Base-by-base conservation (phyloP, 2,113 vertebrate species). In the Aegithalos caudatus region DNA sequence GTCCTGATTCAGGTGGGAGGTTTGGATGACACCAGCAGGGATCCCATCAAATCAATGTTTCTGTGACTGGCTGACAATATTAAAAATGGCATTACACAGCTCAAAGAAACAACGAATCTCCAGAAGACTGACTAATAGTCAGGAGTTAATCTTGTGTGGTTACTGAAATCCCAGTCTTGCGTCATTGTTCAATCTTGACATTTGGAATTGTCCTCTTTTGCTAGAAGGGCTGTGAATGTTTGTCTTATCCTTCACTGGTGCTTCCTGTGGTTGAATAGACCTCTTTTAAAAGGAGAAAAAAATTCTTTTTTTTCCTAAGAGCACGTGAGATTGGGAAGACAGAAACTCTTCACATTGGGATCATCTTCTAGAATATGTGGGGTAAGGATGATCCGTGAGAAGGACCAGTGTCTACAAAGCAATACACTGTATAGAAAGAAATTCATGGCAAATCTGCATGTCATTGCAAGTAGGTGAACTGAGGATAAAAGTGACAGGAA, bases 331-430 rank as follows among this genome's bases (percentile, higher is more conserved):
- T 7, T 31, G 5, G 22, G 8, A 4, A 77, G 16, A 38, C 0
- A 51, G 57, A 58, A 71, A 25, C 2, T n/a, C 29, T 67, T 18
- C 17, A 77, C 3, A 3, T 7, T 47, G 17, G 6, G 3, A 29
- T 48, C 9, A 62, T 13, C 11, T 76, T 66, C 53, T 66, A 53
- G 38, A 80, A 14, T 11, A 44, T 3, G 1, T 19, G 17, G 22
- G 3, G 7, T 64, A 24, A 57, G 67, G 14, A 12, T 6, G 27
- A 70, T 37, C 27, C 1, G 1, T 10, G 23, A 67, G 21, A 21
- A 12, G 12, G 7, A n/a, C 37, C 44, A 44, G 15, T 2, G 2
- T 4, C 20, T 53, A 10, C 3, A 48, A 31, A 57, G 35, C 0
- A 3, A 21, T 13, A 11, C 1, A 23, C 18, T 15, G 6, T 27